Percentiles rank a stretch among this genome's conserved stretches.
phyloP scores from a whole-genome alignment of 2,888 invertebrate species.

The Cyrtodaria siliqua region DNA sequence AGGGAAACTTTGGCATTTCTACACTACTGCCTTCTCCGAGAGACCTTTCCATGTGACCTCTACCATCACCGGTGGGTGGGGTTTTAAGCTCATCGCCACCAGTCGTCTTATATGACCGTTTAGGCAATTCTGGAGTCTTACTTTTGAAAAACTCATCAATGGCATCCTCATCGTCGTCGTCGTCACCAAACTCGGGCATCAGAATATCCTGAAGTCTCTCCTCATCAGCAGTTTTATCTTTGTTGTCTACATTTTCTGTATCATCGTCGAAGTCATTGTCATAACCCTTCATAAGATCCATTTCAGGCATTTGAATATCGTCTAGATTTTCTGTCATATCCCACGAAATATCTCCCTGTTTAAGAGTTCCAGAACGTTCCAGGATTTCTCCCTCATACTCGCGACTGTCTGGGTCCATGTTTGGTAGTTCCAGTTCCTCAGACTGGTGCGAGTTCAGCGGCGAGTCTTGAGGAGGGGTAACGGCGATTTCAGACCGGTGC shows the following conservation, averaged over 20 bases:
- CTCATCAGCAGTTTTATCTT: constrained; percentile 4
- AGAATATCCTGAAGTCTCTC: neutral
- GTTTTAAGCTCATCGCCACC: neutral
- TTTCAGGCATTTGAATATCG: constrained; percentile 64
- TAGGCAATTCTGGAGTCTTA: constrained; percentile 58
- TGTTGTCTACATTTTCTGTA: too few species aligned
- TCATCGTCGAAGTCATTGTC: constrained; percentile 9
- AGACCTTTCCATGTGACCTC: constrained; percentile 1
- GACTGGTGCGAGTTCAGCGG: too few species aligned
- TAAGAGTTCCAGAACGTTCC: neutral
- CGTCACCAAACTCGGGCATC: constrained; percentile 7
- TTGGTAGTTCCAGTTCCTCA: constrained; percentile 44
- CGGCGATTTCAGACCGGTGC: too few species aligned
- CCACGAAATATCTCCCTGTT: constrained; percentile 47
- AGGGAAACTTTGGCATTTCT: constrained; percentile 21
- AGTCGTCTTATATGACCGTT: neutral
- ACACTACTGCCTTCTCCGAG: constrained; percentile 24
- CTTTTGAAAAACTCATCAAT: constrained; percentile 54
- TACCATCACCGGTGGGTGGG: neutral
- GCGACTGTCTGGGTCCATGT: constrained; percentile 41
- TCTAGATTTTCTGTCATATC: constrained; percentile 58
- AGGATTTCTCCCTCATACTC: neutral
- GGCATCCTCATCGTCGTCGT: constrained; percentile 20
- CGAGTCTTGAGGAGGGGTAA: too few species aligned
- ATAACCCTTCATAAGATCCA: constrained; percentile 19